A percentile compares a stretch with the other conserved stretches of the same genome.
These are phyloP conservation scores for Sminthurinus aureus DNA, from an alignment of 2,888 invertebrate genomes.

Conservation along the genomic window DNA sequence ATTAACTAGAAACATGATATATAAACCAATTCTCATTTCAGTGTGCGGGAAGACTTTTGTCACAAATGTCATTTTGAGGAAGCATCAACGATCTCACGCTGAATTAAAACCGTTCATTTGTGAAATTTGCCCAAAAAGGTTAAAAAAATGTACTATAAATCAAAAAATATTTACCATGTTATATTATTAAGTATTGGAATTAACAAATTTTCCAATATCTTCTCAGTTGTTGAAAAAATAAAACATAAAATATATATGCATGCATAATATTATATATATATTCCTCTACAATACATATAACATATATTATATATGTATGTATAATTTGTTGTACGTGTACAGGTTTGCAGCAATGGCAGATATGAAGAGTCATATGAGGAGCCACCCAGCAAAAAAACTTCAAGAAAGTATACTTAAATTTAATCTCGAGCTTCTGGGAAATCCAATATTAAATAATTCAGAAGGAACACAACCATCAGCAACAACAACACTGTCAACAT, in stretches of 20 bases:
- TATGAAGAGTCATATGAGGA: conserved; percentile 21
- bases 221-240: background rate
- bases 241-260: too few species aligned
- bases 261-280: too few species aligned
- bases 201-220: too few species aligned
- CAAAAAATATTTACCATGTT: background rate
- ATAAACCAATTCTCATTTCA: too few species aligned
- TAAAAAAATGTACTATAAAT: background rate
- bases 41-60: too few species aligned
- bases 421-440: conserved; percentile 22
- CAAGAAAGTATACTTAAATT: conserved; percentile 28
- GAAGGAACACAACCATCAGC: too few species aligned
- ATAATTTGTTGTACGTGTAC: background rate
- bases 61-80: conserved; percentile 16
- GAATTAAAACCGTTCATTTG: conserved; percentile 19
- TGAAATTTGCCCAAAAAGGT: conserved; percentile 28
- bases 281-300: too few species aligned
- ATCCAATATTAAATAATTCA: too few species aligned
- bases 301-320: too few species aligned
- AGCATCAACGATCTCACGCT: conserved; percentile 15
- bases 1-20: too few species aligned
- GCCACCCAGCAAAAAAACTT: conserved; percentile 20
- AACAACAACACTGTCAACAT: background rate
- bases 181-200: background rate
- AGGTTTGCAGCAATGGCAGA: conserved; percentile 32